These are phyloP conservation scores for Sebastiscus albofasciatus DNA, from an alignment of 2,797 vertebrate genomes.

Conservation along the genomic window DNA sequence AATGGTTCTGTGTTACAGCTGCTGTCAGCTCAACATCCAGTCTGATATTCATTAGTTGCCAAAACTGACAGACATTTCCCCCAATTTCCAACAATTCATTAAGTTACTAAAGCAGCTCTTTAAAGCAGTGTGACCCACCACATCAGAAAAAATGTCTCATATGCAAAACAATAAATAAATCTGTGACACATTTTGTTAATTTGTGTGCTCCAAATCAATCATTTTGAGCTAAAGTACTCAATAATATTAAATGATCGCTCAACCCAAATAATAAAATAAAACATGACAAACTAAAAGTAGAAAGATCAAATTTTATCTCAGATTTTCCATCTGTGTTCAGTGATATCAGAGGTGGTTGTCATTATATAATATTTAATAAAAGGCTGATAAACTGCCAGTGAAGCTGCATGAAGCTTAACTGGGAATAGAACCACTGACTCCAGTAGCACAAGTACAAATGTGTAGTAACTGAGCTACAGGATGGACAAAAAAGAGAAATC, in stretches of 20 bases:
- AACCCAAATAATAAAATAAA: background rate
- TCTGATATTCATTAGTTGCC: background rate
- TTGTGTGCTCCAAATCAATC: background rate
- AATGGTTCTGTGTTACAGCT: background rate
- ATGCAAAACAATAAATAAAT: background rate
- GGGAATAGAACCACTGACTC: slow-evolving; percentile 3
- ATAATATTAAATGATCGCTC: background rate
- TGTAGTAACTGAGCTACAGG: slow-evolving; percentile 6
- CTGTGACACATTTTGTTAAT: background rate
- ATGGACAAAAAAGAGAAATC: slow-evolving; percentile 12
- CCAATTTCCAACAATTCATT: background rate
- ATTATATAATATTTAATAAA: background rate
- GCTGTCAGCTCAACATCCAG: background rate
- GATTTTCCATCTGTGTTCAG: background rate
- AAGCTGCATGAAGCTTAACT: background rate
- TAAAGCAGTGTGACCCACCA: background rate
- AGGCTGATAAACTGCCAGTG: background rate
- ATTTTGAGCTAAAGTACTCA: background rate
- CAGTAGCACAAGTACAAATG: background rate
- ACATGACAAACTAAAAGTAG: background rate
- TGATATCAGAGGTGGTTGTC: background rate
- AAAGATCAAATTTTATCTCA: background rate
- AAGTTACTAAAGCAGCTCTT: background rate
- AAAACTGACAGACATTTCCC: background rate
- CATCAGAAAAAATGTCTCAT: background rate